Conservation (phyloP, 2,113 vertebrate species). For the Odontophorus gujanensis region DNA sequence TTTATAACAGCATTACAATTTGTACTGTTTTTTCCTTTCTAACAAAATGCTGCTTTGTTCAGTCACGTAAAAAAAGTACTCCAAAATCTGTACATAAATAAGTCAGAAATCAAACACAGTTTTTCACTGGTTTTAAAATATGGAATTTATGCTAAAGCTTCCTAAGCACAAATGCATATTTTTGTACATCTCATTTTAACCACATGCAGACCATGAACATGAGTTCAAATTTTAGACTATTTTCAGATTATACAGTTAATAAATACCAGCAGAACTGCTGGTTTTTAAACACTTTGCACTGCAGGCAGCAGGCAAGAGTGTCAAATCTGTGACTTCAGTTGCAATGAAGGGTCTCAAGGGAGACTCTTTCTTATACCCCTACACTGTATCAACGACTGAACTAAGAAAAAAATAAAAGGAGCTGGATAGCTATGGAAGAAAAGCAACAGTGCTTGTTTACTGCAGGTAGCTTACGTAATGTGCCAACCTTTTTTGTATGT, state of each 20-base stretch:
- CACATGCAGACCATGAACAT: constrained; percentile 42
- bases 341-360: neutral
- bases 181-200: constrained; percentile 78
- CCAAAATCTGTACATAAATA: constrained; percentile 59
- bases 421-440: constrained; percentile 2
- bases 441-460: constrained; percentile 32
- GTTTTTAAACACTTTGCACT: constrained; percentile 66
- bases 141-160: constrained; percentile 61
- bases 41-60: constrained; percentile 43
- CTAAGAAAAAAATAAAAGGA: neutral
- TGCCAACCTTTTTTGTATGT: constrained; percentile 82
- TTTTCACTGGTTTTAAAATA: constrained; percentile 66
- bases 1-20: constrained; percentile 22
- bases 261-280: constrained; percentile 39
- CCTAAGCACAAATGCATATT: constrained; percentile 79
- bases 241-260: constrained; percentile 41
- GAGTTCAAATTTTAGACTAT: constrained; percentile 58
- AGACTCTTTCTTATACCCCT: neutral
- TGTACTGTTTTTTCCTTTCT: constrained; percentile 21
- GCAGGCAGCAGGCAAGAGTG: constrained; percentile 41
- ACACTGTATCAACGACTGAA: neutral
- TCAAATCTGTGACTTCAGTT: constrained; percentile 15
- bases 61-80: constrained; percentile 43
- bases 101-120: constrained; percentile 26
- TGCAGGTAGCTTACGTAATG: constrained; percentile 61